Evolutionary conservation across 2,888 invertebrate species (phyloP), one percentile per base, ranked within the genome.

Genomic region (Isotomurus palustris): DNA sequence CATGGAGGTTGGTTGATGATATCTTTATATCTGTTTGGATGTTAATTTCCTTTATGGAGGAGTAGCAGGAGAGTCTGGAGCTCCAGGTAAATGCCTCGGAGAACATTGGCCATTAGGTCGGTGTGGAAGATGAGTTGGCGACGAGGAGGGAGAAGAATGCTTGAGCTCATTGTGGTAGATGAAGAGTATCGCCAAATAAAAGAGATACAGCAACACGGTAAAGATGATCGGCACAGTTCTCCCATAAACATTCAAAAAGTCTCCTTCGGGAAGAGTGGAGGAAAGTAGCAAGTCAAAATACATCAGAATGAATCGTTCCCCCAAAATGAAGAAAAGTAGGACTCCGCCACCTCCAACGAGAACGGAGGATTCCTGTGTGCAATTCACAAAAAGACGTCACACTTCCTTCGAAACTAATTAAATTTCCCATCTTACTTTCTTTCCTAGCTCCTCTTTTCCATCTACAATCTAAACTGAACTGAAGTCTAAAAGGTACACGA

Each of bases 141-240:
- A 40, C 6, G 43, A 43, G 32, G 8, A 10, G 14, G 8, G 8
- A 32, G 8, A 10, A 10, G 8, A 14, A 22, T 43, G 22, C 21
- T 14, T 43, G 44, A 64, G 48, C 55, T 61, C 61, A 50, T 64
- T 62, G 53, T 62, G 62, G 51, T 64, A 64, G 47, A 59, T 57
- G 44, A 64, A 62, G 12, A 62, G 50, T 29, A 64, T 57, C 36
- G 60, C 66, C 58, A 66, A 48, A 58, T 66, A 66, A 53, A 66
- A 57, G 40, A 62, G 52, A 58, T 66, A 66, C 14, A 66, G 58
- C 17, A 62, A 53, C 19, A 56, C 52, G 27, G 66, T 66, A 55
- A 66, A 66, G 48, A 62, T 60, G 14, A 66, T 36, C n/a, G 66
- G 66, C 19, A 66, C 60, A 28, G 60, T 60, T 22, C 32, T 55